A percentile compares a stretch with the other conserved stretches of the same genome.
Evolutionary conservation across 2,888 invertebrate species (phyloP).

Genomic region (Cepaea hortensis): DNA sequence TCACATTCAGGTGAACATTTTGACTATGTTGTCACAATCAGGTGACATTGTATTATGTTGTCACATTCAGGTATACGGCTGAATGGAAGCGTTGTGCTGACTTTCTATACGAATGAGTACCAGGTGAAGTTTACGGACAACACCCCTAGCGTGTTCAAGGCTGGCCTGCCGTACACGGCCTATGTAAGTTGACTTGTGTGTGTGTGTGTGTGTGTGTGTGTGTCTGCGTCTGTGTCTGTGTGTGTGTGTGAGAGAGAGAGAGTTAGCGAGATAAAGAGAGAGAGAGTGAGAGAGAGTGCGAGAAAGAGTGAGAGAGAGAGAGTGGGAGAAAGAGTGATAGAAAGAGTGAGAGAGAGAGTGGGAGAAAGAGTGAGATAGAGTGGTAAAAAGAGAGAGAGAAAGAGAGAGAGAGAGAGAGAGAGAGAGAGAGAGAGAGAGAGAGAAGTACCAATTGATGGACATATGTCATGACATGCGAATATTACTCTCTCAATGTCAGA

Average conservation of each 20-base stretch:
- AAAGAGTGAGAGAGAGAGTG: neutral
- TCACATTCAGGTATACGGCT: conserved; percentile 76
- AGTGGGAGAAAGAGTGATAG: neutral
- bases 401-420: neutral
- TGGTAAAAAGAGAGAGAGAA: too few species aligned
- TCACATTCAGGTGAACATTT: too few species aligned
- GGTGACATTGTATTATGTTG: neutral
- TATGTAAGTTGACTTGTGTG: conserved; percentile 28
- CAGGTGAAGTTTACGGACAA: conserved; percentile 86
- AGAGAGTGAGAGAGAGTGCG: neutral
- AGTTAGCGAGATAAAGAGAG: too few species aligned
- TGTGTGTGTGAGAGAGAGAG: too few species aligned
- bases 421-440: neutral
- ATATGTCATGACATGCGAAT: too few species aligned
- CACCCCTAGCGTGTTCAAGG: conserved; percentile 88
- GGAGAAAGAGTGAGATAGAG: neutral
- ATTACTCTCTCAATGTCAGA: too few species aligned
- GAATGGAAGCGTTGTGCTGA: conserved; percentile 85
- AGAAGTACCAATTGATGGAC: neutral
- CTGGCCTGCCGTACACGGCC: conserved; percentile 78
- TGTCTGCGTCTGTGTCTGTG: too few species aligned
- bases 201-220: too few species aligned
- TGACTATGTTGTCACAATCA: too few species aligned
- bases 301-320: conserved; percentile 2
- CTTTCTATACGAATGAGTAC: conserved; percentile 86